Conservation (phyloP, 2,888 invertebrate species). For the Zootermopsis nevadensis region DNA sequence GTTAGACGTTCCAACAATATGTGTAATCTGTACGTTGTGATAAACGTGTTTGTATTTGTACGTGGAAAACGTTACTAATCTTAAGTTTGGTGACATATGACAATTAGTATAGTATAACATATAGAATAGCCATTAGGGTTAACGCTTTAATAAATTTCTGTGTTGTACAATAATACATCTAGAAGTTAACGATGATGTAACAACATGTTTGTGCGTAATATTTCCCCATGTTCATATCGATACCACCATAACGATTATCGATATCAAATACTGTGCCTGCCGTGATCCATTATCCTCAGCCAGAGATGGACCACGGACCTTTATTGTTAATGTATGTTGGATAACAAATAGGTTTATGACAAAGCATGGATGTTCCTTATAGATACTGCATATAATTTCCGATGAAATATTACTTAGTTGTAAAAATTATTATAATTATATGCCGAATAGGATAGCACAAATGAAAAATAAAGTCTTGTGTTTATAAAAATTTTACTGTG, state of each 20-base stretch:
- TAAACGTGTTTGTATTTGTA: not conserved
- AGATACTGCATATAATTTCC: slow-evolving; percentile 26
- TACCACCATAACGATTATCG: not conserved
- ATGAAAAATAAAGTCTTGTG: slow-evolving; percentile 39
- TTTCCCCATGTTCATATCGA: not conserved
- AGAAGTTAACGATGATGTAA: not conserved
- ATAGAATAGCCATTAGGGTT: not conserved
- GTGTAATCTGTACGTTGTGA: not conserved
- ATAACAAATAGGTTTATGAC: not conserved
- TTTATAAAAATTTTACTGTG: slow-evolving; percentile 5
- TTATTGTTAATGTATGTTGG: slow-evolving; percentile 33
- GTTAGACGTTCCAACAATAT: too few relatives aligned
- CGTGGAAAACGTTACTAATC: not conserved
- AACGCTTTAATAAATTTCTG: slow-evolving; percentile 2
- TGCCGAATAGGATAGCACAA: slow-evolving; percentile 43
- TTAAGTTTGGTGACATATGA: not conserved
- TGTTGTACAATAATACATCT: not conserved
- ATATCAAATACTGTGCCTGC: slow-evolving; percentile 45
- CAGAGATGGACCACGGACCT: slow-evolving; percentile 50
- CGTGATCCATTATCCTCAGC: slow-evolving; percentile 51
- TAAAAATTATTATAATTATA: slow-evolving; percentile 10
- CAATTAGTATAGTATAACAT: slow-evolving; percentile 26
- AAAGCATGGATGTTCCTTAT: slow-evolving; percentile 32
- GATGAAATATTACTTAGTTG: slow-evolving; percentile 3
- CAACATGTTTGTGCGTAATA: not conserved